Percentiles rank a stretch among this genome's conserved stretches.
phyloP scores from a whole-genome alignment of 2,797 vertebrate species.

The Chromobotia macracanthus region DNA sequence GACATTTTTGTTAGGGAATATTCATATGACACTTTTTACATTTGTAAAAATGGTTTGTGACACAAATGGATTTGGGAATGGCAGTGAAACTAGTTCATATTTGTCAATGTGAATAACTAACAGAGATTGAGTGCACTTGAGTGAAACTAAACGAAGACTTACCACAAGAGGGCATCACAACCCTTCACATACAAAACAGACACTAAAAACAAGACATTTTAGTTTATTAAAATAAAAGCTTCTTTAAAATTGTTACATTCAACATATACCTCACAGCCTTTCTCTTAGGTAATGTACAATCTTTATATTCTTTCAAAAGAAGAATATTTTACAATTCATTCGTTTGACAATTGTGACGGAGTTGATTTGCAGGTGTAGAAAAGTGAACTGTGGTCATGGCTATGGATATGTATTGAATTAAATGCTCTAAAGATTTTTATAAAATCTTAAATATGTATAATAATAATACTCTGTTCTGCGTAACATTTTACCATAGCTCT shows the following conservation, averaged over 20 bases:
- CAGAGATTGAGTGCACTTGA: too few relatives aligned
- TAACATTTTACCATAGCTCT: neutral
- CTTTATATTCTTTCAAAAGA: constrained; percentile 37
- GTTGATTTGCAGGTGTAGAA: neutral
- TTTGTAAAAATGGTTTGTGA: too few relatives aligned
- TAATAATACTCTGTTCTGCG: neutral
- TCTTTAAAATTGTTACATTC: constrained; percentile 64
- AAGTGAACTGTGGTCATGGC: neutral
- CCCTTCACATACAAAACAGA: neutral
- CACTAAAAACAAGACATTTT: constrained; percentile 58
- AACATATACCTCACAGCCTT: constrained; percentile 50
- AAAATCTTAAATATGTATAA: neutral
- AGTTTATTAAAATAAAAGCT: constrained; percentile 81
- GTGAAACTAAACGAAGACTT: neutral
- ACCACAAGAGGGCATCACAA: neutral
- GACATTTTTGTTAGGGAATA: too few relatives aligned
- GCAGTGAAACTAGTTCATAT: too few relatives aligned
- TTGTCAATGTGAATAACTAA: too few relatives aligned
- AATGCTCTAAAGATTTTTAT: neutral
- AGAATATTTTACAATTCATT: too few relatives aligned
- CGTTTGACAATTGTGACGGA: neutral
- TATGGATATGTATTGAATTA: neutral
- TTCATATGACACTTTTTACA: too few relatives aligned
- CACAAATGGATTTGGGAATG: too few relatives aligned
- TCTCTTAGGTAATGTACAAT: constrained; percentile 27